Percentiles rank a stretch among this genome's conserved stretches.
phyloP scores from a whole-genome alignment of 2,113 vertebrate species.

The Tor tambroides region DNA sequence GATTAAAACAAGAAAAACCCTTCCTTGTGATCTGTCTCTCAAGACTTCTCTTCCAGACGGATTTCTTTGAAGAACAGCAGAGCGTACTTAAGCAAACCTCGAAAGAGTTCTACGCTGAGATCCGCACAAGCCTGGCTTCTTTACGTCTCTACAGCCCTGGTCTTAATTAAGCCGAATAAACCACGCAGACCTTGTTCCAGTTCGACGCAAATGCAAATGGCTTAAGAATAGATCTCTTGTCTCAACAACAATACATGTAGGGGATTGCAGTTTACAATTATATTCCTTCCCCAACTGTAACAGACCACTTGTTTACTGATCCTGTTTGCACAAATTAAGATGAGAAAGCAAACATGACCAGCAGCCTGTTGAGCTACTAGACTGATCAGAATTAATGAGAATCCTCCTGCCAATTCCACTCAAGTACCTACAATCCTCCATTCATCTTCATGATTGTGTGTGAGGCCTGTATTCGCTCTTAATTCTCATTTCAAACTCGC shows the following conservation, averaged over 20 bases:
- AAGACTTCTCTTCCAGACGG: neutral
- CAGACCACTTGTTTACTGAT: conserved; percentile 64
- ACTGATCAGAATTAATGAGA: conserved; percentile 60
- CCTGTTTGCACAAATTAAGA: conserved; percentile 63
- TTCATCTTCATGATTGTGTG: conserved; percentile 27
- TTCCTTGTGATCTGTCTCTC: neutral
- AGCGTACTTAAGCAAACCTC: conserved; percentile 18
- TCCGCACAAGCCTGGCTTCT: neutral
- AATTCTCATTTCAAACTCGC: conserved; percentile 17
- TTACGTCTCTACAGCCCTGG: conserved; percentile 5
- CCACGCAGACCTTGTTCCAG: conserved; percentile 39
- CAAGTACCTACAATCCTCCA: conserved; percentile 22
- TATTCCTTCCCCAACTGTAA: conserved; percentile 57
- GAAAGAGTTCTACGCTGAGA: conserved; percentile 29
- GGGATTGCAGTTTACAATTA: conserved; percentile 55
- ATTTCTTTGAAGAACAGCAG: neutral
- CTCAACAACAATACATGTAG: conserved; percentile 35
- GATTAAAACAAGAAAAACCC: neutral
- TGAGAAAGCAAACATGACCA: conserved; percentile 57
- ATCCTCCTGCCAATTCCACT: conserved; percentile 55
- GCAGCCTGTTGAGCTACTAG: conserved; percentile 59
- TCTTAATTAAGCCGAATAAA: conserved; percentile 56
- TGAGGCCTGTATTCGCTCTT: neutral
- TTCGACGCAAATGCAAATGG: conserved; percentile 39
- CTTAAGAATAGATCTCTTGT: conserved; percentile 50